phyloP scores from a whole-genome alignment of 2,888 invertebrate species.

The Scrobipalpa atriplicella region DNA sequence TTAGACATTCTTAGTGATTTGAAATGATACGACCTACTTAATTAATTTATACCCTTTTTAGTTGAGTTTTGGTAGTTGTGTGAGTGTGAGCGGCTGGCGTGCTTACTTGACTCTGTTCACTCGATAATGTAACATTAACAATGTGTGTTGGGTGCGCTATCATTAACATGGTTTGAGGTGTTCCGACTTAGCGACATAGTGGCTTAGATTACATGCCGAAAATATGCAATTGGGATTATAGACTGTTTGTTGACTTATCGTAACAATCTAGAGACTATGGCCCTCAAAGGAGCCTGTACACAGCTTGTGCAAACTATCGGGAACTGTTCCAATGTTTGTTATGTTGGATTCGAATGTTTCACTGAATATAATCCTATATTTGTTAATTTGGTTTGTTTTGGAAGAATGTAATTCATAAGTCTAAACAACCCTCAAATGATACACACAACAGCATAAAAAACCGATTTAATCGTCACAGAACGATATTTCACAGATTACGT shows the following conservation, averaged over 20 bases:
- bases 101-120: slow-evolving; percentile 24
- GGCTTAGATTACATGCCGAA: slow-evolving; percentile 67
- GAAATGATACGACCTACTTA: slow-evolving; percentile 43
- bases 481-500: background rate
- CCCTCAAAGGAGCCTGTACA: slow-evolving; percentile 50
- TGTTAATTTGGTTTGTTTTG: slow-evolving; percentile 79
- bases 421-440: slow-evolving; percentile 16
- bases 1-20: slow-evolving; percentile 66
- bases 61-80: slow-evolving; percentile 42
- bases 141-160: slow-evolving; percentile 71
- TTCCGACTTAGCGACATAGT: slow-evolving; percentile 68
- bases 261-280: slow-evolving; percentile 50
- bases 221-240: slow-evolving; percentile 76
- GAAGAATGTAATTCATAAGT: slow-evolving; percentile 29
- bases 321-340: slow-evolving; percentile 63
- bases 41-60: slow-evolving; percentile 59
- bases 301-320: slow-evolving; percentile 63
- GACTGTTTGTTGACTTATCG: slow-evolving; percentile 56
- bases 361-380: slow-evolving; percentile 82
- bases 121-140: slow-evolving; percentile 50
- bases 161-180: slow-evolving; percentile 75
- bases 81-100: slow-evolving; percentile 42
- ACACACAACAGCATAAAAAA: background rate
- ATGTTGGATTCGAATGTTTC: slow-evolving; percentile 79
- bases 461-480: background rate